phyloP scores from a whole-genome alignment of 2,797 vertebrate species.

The Eurystomus glaucurus region DNA sequence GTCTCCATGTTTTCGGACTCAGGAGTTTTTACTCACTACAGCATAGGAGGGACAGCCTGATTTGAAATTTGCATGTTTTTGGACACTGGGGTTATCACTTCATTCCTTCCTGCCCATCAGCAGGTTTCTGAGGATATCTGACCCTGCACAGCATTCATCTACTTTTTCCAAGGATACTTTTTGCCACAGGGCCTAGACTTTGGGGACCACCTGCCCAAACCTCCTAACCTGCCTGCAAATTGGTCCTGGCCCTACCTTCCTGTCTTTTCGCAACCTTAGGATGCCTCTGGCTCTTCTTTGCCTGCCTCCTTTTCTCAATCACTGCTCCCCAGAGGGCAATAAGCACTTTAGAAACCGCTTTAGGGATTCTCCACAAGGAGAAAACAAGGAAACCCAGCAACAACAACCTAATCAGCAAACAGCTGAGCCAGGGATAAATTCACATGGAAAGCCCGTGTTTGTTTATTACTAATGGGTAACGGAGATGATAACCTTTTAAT shows the following conservation, averaged over 20 bases:
- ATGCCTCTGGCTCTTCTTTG: not conserved
- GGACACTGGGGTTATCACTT: not conserved
- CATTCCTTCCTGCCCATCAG: not conserved
- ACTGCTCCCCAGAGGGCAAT: conserved; percentile 42
- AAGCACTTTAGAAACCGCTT: conserved; percentile 48
- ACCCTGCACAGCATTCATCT: not conserved
- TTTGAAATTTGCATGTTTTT: not conserved
- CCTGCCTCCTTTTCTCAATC: conserved; percentile 4
- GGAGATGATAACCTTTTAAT: conserved; percentile 82
- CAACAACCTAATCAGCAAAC: conserved; percentile 76
- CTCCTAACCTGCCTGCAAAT: not conserved
- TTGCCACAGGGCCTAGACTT: not conserved
- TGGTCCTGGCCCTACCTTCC: not conserved
- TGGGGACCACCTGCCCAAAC: not conserved
- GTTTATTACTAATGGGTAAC: conserved; percentile 80
- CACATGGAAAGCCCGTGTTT: conserved; percentile 77
- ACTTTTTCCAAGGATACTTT: not conserved
- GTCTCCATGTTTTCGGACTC: fast-evolving
- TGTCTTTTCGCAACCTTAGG: not conserved
- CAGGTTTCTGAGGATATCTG: not conserved
- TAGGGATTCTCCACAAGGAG: conserved; percentile 69
- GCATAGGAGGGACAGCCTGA: not conserved
- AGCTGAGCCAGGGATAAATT: conserved; percentile 77
- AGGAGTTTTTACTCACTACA: not conserved
- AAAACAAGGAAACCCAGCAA: conserved; percentile 73